Conservation (phyloP, 2,113 vertebrate genomes). For the Colaptes auratus region DNA sequence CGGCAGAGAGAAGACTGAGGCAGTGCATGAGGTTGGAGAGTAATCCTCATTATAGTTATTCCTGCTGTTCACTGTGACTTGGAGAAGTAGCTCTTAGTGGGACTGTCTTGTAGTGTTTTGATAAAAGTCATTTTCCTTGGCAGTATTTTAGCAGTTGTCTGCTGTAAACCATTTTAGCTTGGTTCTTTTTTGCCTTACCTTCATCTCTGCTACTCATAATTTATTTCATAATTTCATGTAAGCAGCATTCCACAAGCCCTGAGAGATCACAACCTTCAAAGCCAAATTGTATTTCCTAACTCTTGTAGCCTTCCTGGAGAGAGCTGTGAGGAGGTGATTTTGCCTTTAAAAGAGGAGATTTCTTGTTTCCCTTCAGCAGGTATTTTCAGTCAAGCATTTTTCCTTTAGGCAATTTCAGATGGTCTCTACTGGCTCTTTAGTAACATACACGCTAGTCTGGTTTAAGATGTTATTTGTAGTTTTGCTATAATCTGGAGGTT, state of each 20-base stretch:
- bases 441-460: neutral
- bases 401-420: conserved; percentile 1
- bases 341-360: conserved; percentile 1
- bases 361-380: neutral
- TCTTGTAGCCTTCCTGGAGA: neutral
- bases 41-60: neutral
- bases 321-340: conserved; percentile 25
- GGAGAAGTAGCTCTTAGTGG: neutral
- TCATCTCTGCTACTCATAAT: neutral
- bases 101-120: neutral
- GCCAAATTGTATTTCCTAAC: neutral
- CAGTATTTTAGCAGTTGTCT: neutral
- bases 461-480: conserved; percentile 31
- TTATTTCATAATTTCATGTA: conserved; percentile 39
- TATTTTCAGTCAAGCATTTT: conserved; percentile 32
- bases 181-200: neutral
- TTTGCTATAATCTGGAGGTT: conserved; percentile 20
- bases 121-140: neutral
- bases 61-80: neutral
- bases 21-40: neutral
- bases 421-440: conserved; percentile 28
- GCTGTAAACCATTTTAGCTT: neutral
- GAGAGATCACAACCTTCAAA: conserved; percentile 22
- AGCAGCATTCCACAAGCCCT: neutral
- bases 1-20: neutral